Percentiles rank a stretch among this genome's conserved stretches.
phyloP scores from a whole-genome alignment of 2,888 invertebrate species.

The Shargacucullia verbasci region DNA sequence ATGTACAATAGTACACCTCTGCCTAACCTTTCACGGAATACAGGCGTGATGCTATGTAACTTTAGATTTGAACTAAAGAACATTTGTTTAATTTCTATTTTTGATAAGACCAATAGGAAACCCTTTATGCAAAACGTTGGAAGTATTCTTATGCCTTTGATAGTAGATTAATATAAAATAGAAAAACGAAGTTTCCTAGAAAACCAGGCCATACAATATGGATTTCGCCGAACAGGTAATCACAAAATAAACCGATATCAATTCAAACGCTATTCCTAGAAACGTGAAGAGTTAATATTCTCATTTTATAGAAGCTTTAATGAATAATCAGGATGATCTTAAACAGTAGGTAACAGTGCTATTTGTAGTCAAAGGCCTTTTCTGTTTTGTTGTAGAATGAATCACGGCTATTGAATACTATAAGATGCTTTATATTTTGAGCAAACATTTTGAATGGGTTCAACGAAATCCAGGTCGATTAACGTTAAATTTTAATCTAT shows the following conservation, averaged over 20 bases:
- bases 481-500: conserved; percentile 22
- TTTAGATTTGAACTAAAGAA: no score
- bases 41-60: no score
- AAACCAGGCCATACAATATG: neutral
- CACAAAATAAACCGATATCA: no score
- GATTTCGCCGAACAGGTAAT: neutral
- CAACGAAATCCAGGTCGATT: conserved; percentile 18
- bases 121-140: neutral
- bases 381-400: conserved; percentile 18
- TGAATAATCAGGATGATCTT: conserved; percentile 3
- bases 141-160: neutral
- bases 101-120: neutral
- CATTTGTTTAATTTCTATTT: neutral
- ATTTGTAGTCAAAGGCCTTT: conserved; percentile 1
- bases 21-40: no score
- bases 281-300: no score
- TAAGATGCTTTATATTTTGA: no score
- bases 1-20: no score
- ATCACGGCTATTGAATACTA: conserved; percentile 28
- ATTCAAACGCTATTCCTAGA: neutral
- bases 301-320: neutral
- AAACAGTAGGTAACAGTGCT: neutral
- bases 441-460: conserved; percentile 19
- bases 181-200: conserved; percentile 5
- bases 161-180: neutral